Evolutionary conservation across 2,888 invertebrate genomes (phyloP).

Genomic region (Cenopis cana): DNA sequence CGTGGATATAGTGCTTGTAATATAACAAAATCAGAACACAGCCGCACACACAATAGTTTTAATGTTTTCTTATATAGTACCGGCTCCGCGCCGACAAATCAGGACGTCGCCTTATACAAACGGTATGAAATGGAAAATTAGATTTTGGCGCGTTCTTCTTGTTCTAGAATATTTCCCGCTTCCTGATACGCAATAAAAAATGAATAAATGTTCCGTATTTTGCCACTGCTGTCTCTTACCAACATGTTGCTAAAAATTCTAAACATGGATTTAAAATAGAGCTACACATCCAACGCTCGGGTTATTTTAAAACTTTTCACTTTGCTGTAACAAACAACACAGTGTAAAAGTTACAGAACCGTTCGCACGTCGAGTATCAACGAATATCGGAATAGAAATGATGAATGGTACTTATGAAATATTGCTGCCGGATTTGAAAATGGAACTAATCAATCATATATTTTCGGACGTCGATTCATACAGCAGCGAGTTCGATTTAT

Average conservation of each 20-base stretch:
- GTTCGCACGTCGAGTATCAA: not conserved
- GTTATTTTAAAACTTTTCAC: not conserved
- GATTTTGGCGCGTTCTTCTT: slow-evolving; percentile 11
- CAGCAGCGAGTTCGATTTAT: slow-evolving; percentile 15
- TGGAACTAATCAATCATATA: slow-evolving; percentile 37
- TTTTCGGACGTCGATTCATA: slow-evolving; percentile 26
- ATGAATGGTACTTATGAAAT: slow-evolving; percentile 34
- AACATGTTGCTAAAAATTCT: not conserved
- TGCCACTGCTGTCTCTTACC: slow-evolving; percentile 18
- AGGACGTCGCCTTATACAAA: too few species aligned
- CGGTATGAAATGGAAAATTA: not conserved
- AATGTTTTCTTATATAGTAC: too few species aligned
- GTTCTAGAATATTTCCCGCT: slow-evolving; percentile 13
- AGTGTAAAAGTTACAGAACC: not conserved
- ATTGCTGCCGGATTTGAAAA: slow-evolving; percentile 30
- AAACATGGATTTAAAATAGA: not conserved
- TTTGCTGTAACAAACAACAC: not conserved
- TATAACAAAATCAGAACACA: too few species aligned
- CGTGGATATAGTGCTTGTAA: too few species aligned
- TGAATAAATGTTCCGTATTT: slow-evolving; percentile 26
- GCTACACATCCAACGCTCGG: not conserved
- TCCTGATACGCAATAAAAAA: slow-evolving; percentile 25
- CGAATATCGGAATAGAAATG: slow-evolving; percentile 17
- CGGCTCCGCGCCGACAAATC: too few species aligned
- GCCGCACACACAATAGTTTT: too few species aligned